Evolutionary conservation across 2,113 vertebrate genomes (phyloP).

Genomic region (Lethenteron reissneri): DNA sequence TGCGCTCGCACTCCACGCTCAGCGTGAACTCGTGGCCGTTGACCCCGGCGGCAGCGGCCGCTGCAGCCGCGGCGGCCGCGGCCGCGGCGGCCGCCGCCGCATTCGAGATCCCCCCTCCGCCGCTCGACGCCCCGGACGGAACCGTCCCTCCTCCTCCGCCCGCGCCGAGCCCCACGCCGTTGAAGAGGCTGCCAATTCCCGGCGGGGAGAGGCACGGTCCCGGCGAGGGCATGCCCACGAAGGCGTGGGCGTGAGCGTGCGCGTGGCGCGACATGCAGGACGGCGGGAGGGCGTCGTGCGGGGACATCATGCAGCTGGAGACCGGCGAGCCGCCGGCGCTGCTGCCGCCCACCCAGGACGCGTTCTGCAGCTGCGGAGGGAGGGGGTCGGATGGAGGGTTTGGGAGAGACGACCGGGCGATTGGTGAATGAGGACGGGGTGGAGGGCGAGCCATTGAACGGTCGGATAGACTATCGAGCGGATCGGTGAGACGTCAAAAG

Average conservation of each 20-base stretch:
- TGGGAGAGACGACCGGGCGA: too few relatives aligned
- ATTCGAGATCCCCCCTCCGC: too few relatives aligned
- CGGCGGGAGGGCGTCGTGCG: conserved; percentile 42
- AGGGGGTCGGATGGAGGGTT: too few relatives aligned
- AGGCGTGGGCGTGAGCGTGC: conserved; percentile 40
- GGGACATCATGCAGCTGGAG: conserved; percentile 75
- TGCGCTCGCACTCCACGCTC: conserved; percentile 82
- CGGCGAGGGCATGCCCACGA: conserved; percentile 47
- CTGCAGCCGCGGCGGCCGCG: too few relatives aligned
- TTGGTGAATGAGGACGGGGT: too few relatives aligned
- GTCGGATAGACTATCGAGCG: too few relatives aligned
- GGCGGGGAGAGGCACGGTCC: conserved; percentile 64
- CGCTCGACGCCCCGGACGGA: too few relatives aligned
- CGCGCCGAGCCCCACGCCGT: conserved; percentile 26
- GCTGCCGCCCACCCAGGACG: conserved; percentile 61
- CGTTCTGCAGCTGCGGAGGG: conserved; percentile 66
- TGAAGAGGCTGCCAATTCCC: conserved; percentile 18
- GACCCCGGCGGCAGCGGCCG: conserved; percentile 20
- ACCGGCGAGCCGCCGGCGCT: conserved; percentile 53
- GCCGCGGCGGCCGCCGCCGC: too few relatives aligned
- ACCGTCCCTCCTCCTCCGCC: too few relatives aligned
- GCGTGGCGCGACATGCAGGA: conserved; percentile 80
- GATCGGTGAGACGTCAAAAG: too few relatives aligned
- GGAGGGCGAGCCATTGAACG: too few relatives aligned
- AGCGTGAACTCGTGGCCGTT: conserved; percentile 54